These are phyloP conservation scores for Subacronicta megacephala DNA, from an alignment of 2,888 invertebrate species.

Conservation along the genomic window DNA sequence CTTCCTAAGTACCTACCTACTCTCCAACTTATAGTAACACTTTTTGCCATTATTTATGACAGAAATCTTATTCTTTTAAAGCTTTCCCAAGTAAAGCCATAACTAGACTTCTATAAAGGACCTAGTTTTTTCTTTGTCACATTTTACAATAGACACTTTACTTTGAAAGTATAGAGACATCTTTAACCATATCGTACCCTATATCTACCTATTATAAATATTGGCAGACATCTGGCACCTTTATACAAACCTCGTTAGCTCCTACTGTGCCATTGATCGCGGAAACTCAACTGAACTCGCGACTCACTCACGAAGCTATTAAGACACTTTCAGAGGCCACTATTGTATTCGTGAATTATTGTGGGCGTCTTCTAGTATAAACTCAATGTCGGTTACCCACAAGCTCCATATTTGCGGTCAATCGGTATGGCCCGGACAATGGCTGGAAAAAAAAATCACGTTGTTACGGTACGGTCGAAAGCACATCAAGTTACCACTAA, in stretches of 20 bases:
- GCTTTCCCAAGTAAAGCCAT: background rate
- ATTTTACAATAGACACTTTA: constrained; percentile 4
- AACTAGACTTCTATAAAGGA: background rate
- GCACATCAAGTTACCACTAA: too few species aligned
- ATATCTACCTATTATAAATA: constrained; percentile 13
- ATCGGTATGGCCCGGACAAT: constrained; percentile 64
- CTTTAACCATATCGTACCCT: constrained; percentile 32
- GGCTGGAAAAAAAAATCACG: constrained; percentile 64
- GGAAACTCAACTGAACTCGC: constrained; percentile 58
- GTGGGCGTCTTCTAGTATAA: constrained; percentile 72
- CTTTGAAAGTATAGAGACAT: constrained; percentile 23
- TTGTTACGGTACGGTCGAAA: constrained; percentile 51
- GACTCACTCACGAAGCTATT: constrained; percentile 64
- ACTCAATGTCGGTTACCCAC: constrained; percentile 66
- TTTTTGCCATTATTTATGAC: background rate
- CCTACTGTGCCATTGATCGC: constrained; percentile 71
- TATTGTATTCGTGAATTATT: constrained; percentile 75
- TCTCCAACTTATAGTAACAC: too few species aligned
- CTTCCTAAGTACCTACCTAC: too few species aligned
- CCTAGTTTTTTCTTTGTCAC: constrained; percentile 6
- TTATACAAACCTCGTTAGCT: constrained; percentile 70
- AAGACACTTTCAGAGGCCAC: constrained; percentile 71
- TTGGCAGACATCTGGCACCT: constrained; percentile 64
- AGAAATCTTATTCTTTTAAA: background rate
- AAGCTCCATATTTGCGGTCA: constrained; percentile 65